phyloP scores from a whole-genome alignment of 2,113 vertebrate species.

The Psammodynastes pulverulentus region DNA sequence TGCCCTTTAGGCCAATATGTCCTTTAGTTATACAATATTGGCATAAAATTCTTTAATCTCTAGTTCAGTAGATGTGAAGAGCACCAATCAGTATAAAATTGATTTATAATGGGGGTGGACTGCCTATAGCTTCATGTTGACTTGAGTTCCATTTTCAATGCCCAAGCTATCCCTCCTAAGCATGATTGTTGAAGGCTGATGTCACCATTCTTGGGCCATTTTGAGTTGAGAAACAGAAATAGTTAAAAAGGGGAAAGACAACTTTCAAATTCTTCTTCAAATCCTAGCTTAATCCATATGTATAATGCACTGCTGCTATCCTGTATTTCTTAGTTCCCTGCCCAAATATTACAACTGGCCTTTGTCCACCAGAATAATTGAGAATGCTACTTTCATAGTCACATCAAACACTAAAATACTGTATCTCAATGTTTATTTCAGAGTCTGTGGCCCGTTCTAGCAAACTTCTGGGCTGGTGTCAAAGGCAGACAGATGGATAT shows the following conservation, averaged over 20 bases:
- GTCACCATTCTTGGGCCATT: not conserved
- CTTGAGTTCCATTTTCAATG: not conserved
- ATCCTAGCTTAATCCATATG: not conserved
- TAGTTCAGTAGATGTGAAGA: not conserved
- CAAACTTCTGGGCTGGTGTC: slow-evolving; percentile 95
- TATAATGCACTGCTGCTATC: not conserved
- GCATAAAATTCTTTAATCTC: not conserved
- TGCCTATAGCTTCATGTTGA: not conserved
- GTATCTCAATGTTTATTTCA: slow-evolving; percentile 49
- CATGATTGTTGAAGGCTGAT: not conserved
- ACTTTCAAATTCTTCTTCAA: not conserved
- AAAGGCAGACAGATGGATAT: slow-evolving; percentile 94
- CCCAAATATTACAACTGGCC: not conserved
- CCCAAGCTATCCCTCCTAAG: not conserved
- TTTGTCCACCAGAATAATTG: not conserved
- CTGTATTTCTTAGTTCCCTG: not conserved
- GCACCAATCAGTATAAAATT: not conserved
- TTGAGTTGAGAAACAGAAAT: not conserved
- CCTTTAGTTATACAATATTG: not conserved
- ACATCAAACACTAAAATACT: not conserved
- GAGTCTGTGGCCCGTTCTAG: slow-evolving; percentile 93
- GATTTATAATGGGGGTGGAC: not conserved
- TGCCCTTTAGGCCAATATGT: not conserved
- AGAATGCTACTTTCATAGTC: not conserved
- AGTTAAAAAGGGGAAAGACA: not conserved